Conservation (phyloP, 2,888 invertebrate species). For the Chironomus tentans region DNA sequence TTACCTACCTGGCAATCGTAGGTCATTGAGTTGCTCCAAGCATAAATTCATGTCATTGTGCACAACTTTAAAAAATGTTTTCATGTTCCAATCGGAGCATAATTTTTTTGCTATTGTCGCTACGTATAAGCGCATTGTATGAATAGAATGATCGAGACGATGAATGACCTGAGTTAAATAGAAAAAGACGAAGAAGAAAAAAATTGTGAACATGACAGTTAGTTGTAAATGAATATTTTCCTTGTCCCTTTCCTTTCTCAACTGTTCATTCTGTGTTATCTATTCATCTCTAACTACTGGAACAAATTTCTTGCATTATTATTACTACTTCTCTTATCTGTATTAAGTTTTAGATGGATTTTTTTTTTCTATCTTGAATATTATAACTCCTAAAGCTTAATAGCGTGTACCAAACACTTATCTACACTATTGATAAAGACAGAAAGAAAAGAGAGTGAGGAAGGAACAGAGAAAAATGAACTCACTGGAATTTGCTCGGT, state of each 20-base stretch:
- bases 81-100: constrained; percentile 68
- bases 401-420: too few species aligned
- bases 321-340: too few species aligned
- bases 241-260: background rate
- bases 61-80: constrained; percentile 59
- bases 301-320: too few species aligned
- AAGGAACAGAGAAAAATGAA: background rate
- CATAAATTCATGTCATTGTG: constrained; percentile 57
- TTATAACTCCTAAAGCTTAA: too few species aligned
- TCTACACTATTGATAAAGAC: too few species aligned
- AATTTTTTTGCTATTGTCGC: constrained; percentile 60
- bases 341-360: too few species aligned
- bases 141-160: constrained; percentile 59
- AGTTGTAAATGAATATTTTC: background rate
- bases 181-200: background rate
- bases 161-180: constrained; percentile 31
- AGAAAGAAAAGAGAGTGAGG: background rate
- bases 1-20: constrained; percentile 33
- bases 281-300: background rate
- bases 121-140: constrained; percentile 71
- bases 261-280: background rate
- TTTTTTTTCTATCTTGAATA: too few species aligned
- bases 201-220: background rate
- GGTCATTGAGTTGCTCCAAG: constrained; percentile 52
- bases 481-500: constrained; percentile 71